phyloP scores from a whole-genome alignment of 2,888 invertebrate species.

The Osmoderma eremita region DNA sequence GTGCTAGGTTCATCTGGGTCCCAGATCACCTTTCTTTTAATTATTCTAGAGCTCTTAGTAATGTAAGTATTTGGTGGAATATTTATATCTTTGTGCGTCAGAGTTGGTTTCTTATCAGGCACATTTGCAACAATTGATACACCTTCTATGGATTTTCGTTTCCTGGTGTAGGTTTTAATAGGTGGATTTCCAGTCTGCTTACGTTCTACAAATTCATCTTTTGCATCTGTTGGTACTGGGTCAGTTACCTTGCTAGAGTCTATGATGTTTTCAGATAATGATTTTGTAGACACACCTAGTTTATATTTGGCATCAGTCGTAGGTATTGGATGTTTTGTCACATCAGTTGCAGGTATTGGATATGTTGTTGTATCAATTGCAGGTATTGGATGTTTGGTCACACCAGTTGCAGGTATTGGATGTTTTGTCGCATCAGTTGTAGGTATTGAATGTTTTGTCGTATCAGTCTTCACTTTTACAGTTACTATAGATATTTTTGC shows the following conservation, averaged over 20 bases:
- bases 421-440: neutral
- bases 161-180: conserved; percentile 60
- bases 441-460: neutral
- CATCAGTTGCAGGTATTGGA: neutral
- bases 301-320: conserved; percentile 11
- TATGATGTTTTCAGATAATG: neutral
- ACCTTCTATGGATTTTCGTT: conserved; percentile 55
- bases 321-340: neutral
- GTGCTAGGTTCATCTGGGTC: conserved; percentile 71
- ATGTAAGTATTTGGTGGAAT: conserved; percentile 55
- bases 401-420: neutral
- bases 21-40: conserved; percentile 79
- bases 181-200: conserved; percentile 38
- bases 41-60: conserved; percentile 67
- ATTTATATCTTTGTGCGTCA: conserved; percentile 11
- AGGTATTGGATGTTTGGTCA: neutral
- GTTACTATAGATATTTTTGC: neutral
- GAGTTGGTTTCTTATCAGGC: conserved; percentile 33
- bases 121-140: conserved; percentile 14
- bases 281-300: neutral
- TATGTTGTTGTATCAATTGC: neutral
- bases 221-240: neutral
- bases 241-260: conserved; percentile 16
- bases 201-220: conserved; percentile 25
- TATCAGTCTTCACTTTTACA: neutral